phyloP scores from a whole-genome alignment of 1,140 invertebrate genomes.

The Telenomus remus region DNA sequence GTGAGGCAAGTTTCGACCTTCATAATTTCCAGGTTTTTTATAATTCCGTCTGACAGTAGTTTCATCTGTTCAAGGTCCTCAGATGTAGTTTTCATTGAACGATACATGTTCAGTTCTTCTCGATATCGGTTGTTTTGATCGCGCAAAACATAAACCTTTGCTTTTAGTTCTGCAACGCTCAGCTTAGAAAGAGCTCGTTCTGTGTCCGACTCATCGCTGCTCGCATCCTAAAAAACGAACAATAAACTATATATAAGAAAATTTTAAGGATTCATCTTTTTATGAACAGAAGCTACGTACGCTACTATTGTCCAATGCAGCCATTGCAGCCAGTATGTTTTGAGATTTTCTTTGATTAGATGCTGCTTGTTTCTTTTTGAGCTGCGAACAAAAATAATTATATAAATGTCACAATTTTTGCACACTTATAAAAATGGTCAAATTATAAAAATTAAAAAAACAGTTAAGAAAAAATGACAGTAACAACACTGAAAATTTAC shows the following conservation, averaged over 20 bases:
- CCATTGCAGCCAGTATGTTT: not conserved
- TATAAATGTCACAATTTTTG: too few relatives aligned
- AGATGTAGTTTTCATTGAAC: not conserved
- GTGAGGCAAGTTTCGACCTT: not conserved
- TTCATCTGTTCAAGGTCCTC: slow-evolving; percentile 2
- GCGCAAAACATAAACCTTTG: slow-evolving; percentile 2
- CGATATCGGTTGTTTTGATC: slow-evolving; percentile 5
- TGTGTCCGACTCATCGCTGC: not conserved
- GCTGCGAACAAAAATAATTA: not conserved
- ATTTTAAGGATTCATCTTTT: too few relatives aligned
- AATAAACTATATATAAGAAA: too few relatives aligned
- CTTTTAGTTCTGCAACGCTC: not conserved
- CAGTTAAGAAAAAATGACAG: too few relatives aligned
- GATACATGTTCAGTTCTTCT: not conserved
- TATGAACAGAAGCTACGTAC: too few relatives aligned
- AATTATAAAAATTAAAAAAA: too few relatives aligned
- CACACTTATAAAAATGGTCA: too few relatives aligned
- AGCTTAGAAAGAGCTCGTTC: not conserved
- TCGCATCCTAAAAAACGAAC: not conserved
- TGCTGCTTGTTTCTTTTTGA: not conserved
- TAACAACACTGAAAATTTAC: too few relatives aligned
- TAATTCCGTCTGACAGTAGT: not conserved
- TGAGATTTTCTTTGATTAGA: not conserved
- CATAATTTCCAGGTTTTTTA: slow-evolving; percentile 2
- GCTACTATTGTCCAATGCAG: too few relatives aligned